phyloP scores from a whole-genome alignment of 2,797 vertebrate species.

The Percopsis omiscomaycus region DNA sequence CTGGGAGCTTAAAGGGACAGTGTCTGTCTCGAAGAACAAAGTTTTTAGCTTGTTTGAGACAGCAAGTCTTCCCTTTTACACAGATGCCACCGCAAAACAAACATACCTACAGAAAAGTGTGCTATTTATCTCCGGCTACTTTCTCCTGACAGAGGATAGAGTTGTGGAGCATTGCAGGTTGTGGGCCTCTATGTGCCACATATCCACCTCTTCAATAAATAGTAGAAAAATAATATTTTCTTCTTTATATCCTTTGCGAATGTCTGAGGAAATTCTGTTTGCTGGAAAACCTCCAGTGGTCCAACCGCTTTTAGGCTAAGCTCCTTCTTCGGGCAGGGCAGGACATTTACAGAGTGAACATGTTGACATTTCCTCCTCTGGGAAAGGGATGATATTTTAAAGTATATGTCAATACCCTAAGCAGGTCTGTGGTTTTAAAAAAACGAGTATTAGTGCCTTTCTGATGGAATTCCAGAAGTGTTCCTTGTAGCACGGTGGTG shows the following conservation, averaged over 20 bases:
- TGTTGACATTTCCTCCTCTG: not conserved
- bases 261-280: slow-evolving; percentile 77
- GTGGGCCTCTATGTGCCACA: slow-evolving; percentile 38
- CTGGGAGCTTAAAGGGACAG: slow-evolving; percentile 16
- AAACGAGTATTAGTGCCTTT: too few relatives aligned
- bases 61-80: not conserved
- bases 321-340: slow-evolving; percentile 16
- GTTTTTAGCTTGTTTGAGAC: not conserved
- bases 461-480: slow-evolving; percentile 6
- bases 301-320: slow-evolving; percentile 2
- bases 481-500: slow-evolving; percentile 14
- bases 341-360: slow-evolving; percentile 15
- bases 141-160: slow-evolving; percentile 7
- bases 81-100: slow-evolving; percentile 3
- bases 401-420: too few relatives aligned
- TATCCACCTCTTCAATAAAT: slow-evolving; percentile 92
- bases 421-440: too few relatives aligned
- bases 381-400: too few relatives aligned
- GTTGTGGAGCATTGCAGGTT: not conserved
- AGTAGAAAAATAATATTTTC: slow-evolving; percentile 99
- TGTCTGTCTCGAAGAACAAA: slow-evolving; percentile 22
- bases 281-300: slow-evolving; percentile 32
- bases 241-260: slow-evolving; percentile 59
- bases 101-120: slow-evolving; percentile 15
- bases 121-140: slow-evolving; percentile 6